Percentiles rank a stretch among this genome's conserved stretches.
phyloP scores from a whole-genome alignment of 2,888 invertebrate species.

The Drosophila recens region DNA sequence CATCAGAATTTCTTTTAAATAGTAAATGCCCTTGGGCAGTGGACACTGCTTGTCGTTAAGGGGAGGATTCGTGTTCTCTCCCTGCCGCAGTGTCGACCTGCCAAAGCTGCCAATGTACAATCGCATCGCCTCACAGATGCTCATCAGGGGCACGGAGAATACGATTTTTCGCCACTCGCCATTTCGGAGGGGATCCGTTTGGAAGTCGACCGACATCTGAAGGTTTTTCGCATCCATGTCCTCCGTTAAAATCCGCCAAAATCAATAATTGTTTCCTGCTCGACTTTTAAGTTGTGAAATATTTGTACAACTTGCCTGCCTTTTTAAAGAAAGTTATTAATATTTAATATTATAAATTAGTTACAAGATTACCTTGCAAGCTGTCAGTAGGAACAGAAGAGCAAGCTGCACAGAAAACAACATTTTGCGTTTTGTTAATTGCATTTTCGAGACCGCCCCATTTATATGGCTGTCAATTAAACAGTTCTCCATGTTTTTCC shows the following conservation, averaged over 20 bases:
- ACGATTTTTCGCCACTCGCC: conserved; percentile 27
- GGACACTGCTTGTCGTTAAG: conserved; percentile 37
- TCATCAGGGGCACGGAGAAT: conserved; percentile 4
- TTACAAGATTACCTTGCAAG: conserved; percentile 1
- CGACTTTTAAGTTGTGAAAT: conserved; percentile 26
- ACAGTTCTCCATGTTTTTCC: conserved; percentile 10
- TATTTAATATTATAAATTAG: neutral
- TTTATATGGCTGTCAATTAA: conserved; percentile 27
- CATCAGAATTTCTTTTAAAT: conserved; percentile 21
- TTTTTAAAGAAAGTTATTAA: neutral
- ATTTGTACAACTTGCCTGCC: neutral
- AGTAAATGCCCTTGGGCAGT: conserved; percentile 19
- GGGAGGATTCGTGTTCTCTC: conserved; percentile 32
- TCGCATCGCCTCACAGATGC: conserved; percentile 27
- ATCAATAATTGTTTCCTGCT: conserved; percentile 23
- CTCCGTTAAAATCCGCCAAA: conserved; percentile 28
- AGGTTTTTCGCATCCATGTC: conserved; percentile 22
- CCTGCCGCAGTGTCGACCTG: conserved; percentile 22
- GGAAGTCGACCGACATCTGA: conserved; percentile 32
- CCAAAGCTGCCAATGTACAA: conserved; percentile 23
- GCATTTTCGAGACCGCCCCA: neutral
- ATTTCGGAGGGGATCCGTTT: conserved; percentile 17
- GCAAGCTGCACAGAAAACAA: neutral
- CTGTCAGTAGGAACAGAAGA: conserved; percentile 7
- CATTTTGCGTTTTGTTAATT: conserved; percentile 15